Evolutionary conservation across 2,888 invertebrate species (phyloP).

Genomic region (Oegoconia quadripuncta): DNA sequence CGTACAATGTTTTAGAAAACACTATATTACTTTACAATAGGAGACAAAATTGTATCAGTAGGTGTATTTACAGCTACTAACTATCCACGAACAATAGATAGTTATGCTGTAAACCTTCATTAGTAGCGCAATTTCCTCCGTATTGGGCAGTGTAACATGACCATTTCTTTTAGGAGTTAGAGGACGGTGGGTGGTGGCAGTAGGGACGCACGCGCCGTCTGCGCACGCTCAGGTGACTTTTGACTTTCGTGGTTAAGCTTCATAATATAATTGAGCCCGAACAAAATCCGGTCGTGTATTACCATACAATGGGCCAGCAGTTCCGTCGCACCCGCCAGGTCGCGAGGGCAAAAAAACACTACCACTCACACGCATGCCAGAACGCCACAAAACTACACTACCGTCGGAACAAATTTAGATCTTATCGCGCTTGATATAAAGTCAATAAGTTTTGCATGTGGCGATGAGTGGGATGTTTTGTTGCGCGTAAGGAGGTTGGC

Average conservation of each 20-base stretch:
- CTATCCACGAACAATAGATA: too few relatives aligned
- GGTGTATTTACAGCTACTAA: too few relatives aligned
- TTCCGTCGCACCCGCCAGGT: constrained; percentile 65
- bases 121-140: too few relatives aligned
- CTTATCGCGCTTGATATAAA: constrained; percentile 16
- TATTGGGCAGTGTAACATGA: too few relatives aligned
- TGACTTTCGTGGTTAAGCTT: constrained; percentile 75
- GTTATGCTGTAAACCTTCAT: too few relatives aligned
- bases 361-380: constrained; percentile 35
- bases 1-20: too few relatives aligned
- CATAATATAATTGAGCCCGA: constrained; percentile 78
- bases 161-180: too few relatives aligned
- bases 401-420: constrained; percentile 15
- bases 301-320: constrained; percentile 76
- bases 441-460: constrained; percentile 17
- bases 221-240: constrained; percentile 74
- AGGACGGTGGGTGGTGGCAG: too few relatives aligned
- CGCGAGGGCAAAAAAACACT: constrained; percentile 76
- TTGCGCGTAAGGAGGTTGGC: constrained; percentile 67
- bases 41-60: too few relatives aligned
- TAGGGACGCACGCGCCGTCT: too few relatives aligned
- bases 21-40: too few relatives aligned
- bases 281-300: constrained; percentile 76
- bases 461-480: constrained; percentile 21
- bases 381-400: constrained; percentile 18